phyloP scores from a whole-genome alignment of 2,888 invertebrate species.

The Lottia scabra region DNA sequence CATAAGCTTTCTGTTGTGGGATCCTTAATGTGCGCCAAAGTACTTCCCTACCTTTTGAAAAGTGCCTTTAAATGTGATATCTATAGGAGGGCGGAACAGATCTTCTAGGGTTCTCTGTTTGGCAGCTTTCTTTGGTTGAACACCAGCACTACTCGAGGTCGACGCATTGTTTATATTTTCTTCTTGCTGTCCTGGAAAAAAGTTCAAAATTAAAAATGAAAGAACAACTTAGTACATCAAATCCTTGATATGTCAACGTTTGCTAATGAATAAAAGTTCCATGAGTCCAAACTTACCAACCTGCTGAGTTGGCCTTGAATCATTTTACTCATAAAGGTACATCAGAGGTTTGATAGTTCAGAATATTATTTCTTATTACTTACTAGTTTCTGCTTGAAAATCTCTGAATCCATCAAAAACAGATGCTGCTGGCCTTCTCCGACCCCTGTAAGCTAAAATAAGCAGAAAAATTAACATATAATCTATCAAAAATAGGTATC shows the following conservation, averaged over 20 bases:
- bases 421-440: conserved; percentile 62
- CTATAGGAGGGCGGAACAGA: conserved; percentile 78
- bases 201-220: too few relatives aligned
- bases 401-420: conserved; percentile 72
- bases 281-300: too few relatives aligned
- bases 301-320: too few relatives aligned
- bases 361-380: conserved; percentile 28
- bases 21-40: too few relatives aligned
- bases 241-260: too few relatives aligned
- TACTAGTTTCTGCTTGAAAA: conserved; percentile 71
- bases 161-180: conserved; percentile 51
- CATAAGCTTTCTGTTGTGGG: too few relatives aligned
- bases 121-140: conserved; percentile 28
- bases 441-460: conserved; percentile 56
- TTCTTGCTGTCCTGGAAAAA: conserved; percentile 57
- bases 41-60: conserved; percentile 71
- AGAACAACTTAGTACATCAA: too few relatives aligned
- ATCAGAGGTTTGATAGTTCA: too few relatives aligned
- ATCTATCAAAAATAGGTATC: too few relatives aligned
- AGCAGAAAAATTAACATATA: too few relatives aligned
- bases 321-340: too few relatives aligned
- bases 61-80: conserved; percentile 76
- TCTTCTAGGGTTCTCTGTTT: conserved; percentile 76
- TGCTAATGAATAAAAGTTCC: too few relatives aligned
- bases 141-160: conserved; percentile 22